A percentile compares a stretch with the other conserved stretches of the same genome.
Evolutionary conservation across 1,140 invertebrate genomes (phyloP).

Genomic region (Lanistes nyassanus): DNA sequence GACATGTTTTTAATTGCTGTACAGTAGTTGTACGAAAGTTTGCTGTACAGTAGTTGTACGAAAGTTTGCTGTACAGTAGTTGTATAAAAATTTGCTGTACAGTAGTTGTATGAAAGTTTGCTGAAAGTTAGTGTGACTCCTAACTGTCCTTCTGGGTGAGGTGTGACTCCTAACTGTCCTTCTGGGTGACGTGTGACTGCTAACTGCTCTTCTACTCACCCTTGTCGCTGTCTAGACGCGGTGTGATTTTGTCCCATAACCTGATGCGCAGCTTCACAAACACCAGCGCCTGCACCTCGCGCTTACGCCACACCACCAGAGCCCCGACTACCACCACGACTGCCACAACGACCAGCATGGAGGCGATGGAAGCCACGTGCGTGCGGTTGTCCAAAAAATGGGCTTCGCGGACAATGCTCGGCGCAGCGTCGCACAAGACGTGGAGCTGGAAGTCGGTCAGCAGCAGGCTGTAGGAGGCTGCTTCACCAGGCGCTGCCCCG

Average conservation of each 20-base stretch:
- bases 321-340: constrained; percentile 21
- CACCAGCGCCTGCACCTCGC: constrained; percentile 39
- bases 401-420: too few relatives aligned
- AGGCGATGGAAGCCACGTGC: constrained; percentile 10
- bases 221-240: neutral
- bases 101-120: neutral
- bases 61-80: too few relatives aligned
- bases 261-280: constrained; percentile 41
- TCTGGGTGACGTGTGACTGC: too few relatives aligned
- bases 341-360: constrained; percentile 10
- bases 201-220: neutral
- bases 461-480: neutral
- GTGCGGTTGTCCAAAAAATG: constrained; percentile 1
- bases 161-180: too few relatives aligned
- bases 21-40: too few relatives aligned
- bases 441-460: neutral
- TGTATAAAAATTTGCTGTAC: too few relatives aligned
- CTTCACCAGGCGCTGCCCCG: neutral
- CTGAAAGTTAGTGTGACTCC: too few relatives aligned
- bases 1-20: too few relatives aligned
- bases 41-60: too few relatives aligned
- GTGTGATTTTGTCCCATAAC: constrained; percentile 24
- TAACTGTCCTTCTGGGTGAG: too few relatives aligned
- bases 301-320: constrained; percentile 28
- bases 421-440: neutral